Evolutionary conservation across 2,797 vertebrate genomes (phyloP).

Genomic region (Champsocephalus esox): DNA sequence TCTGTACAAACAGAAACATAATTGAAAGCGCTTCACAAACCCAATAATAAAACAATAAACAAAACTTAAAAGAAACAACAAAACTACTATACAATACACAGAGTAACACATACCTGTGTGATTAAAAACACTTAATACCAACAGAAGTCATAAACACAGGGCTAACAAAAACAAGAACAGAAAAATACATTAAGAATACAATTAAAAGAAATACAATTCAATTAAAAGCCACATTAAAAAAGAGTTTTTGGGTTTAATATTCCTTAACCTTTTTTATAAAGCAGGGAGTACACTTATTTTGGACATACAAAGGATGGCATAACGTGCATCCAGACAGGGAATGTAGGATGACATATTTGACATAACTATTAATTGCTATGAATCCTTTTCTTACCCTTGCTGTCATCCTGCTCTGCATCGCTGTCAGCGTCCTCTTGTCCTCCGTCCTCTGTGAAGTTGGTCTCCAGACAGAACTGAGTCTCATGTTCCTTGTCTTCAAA

Average conservation of each 20-base stretch:
- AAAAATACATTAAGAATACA: not conserved
- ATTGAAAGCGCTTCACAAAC: no score
- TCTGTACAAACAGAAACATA: constrained; percentile 79
- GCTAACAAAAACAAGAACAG: no score
- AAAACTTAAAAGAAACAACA: no score
- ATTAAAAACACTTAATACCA: no score
- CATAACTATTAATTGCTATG: not conserved
- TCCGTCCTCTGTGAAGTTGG: constrained; percentile 85
- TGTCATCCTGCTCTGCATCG: constrained; percentile 14
- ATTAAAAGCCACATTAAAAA: not conserved
- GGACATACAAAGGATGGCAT: not conserved
- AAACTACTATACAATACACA: no score
- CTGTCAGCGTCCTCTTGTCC: constrained; percentile 50
- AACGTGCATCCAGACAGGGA: no score
- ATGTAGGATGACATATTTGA: not conserved
- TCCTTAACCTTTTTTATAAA: not conserved
- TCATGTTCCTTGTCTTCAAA: constrained; percentile 91
- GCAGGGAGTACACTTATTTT: not conserved
- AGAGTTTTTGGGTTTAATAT: not conserved
- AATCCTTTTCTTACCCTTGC: constrained; percentile 51
- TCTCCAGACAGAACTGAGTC: constrained; percentile 92
- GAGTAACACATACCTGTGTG: no score
- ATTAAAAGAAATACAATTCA: not conserved
- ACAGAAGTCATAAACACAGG: no score
- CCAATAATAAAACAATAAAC: no score